These are phyloP conservation scores for Aviceda subcristata DNA, from an alignment of 2,113 vertebrate genomes.

Conservation along the genomic window DNA sequence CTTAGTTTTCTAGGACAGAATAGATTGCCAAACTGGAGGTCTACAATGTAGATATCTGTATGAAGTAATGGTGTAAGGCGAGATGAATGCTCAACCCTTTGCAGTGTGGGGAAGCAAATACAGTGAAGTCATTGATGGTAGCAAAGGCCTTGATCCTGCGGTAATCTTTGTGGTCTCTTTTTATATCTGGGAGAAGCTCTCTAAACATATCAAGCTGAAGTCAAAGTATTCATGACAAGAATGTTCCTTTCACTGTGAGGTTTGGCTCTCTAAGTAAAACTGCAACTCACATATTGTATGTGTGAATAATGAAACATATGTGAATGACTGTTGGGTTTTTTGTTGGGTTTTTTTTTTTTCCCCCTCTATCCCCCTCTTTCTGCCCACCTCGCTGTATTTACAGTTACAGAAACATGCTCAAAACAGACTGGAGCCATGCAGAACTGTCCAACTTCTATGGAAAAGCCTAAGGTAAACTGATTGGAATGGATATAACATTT, in stretches of 20 bases:
- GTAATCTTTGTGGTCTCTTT: neutral
- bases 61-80: neutral
- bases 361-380: neutral
- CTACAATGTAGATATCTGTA: neutral
- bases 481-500: neutral
- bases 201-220: neutral
- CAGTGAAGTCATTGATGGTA: neutral
- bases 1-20: neutral
- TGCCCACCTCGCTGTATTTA: neutral
- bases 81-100: neutral
- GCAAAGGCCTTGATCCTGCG: neutral
- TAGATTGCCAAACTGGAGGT: neutral
- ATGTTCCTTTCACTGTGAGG: neutral
- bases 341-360: neutral
- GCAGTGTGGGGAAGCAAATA: neutral
- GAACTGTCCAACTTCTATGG: conserved; percentile 9
- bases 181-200: neutral
- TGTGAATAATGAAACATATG: neutral
- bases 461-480: conserved; percentile 65
- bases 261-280: neutral
- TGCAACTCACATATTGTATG: neutral
- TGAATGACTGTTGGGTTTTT: too few relatives aligned
- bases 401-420: conserved; percentile 55
- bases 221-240: neutral
- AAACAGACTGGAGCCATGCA: conserved; percentile 29